phyloP scores from a whole-genome alignment of 2,797 vertebrate genomes.

The Micropoecilia bifurca region DNA sequence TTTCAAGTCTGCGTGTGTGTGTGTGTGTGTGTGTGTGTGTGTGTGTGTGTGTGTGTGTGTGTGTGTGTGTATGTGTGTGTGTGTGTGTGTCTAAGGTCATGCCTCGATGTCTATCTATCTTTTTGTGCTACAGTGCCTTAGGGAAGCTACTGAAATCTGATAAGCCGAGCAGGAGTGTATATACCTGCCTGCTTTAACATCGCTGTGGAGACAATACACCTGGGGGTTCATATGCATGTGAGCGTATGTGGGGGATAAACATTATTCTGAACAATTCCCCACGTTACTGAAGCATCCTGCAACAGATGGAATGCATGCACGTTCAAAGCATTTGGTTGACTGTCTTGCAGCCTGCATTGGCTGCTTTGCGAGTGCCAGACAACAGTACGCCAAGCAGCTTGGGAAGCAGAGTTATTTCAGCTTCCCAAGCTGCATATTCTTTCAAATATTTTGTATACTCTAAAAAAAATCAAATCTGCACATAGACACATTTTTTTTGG shows the following conservation, averaged over 20 bases:
- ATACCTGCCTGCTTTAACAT: slow-evolving; percentile 78
- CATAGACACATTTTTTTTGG: not conserved
- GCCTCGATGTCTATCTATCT: slow-evolving; percentile 79
- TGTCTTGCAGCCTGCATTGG: not conserved
- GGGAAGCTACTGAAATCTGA: slow-evolving; percentile 81
- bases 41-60: slow-evolving; percentile 57
- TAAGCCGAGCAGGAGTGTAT: slow-evolving; percentile 75
- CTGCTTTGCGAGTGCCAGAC: not conserved
- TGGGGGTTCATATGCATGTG: slow-evolving; percentile 26
- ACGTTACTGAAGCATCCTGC: slow-evolving; percentile 27
- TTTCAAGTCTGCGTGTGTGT: slow-evolving; percentile 41
- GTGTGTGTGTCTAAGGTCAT: slow-evolving; percentile 74
- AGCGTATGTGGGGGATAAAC: slow-evolving; percentile 3
- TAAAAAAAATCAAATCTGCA: not conserved
- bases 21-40: slow-evolving; percentile 14
- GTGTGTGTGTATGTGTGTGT: slow-evolving; percentile 20
- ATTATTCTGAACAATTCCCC: slow-evolving; percentile 28
- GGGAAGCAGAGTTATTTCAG: not conserved
- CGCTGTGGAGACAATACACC: slow-evolving; percentile 62
- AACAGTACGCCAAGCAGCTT: not conserved
- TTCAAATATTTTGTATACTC: not conserved
- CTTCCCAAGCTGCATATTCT: not conserved
- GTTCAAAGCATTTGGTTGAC: slow-evolving; percentile 1
- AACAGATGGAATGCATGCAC: slow-evolving; percentile 8
- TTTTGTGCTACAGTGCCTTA: slow-evolving; percentile 74